These are phyloP conservation scores for Eupithecia insigniata DNA, from an alignment of 2,888 invertebrate species.

Conservation along the genomic window DNA sequence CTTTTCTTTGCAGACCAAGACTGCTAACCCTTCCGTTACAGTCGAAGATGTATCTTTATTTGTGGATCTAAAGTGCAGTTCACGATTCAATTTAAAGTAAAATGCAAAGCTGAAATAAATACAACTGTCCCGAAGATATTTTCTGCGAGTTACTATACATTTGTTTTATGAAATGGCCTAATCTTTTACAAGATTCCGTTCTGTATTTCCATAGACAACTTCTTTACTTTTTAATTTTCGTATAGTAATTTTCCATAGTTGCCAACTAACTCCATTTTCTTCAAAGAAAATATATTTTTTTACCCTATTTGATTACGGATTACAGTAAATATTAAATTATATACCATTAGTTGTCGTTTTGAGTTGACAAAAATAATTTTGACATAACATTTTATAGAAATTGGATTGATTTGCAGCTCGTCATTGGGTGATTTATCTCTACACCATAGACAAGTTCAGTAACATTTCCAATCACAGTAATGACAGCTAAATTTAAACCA, in stretches of 20 bases:
- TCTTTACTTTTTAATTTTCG: conserved; percentile 74
- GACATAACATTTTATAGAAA: not conserved
- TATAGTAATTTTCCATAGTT: conserved; percentile 67
- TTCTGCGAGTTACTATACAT: conserved; percentile 85
- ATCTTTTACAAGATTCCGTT: conserved; percentile 85
- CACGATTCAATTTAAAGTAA: conserved; percentile 83
- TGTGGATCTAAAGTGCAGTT: conserved; percentile 77
- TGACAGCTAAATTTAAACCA: conserved; percentile 19
- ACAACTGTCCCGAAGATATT: conserved; percentile 84
- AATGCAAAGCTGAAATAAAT: conserved; percentile 85
- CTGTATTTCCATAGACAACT: conserved; percentile 83
- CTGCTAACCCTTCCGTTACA: conserved; percentile 82
- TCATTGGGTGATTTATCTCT: conserved; percentile 5
- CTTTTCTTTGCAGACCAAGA: conserved; percentile 83
- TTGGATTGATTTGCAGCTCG: not conserved
- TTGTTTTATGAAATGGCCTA: conserved; percentile 86
- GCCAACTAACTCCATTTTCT: conserved; percentile 56
- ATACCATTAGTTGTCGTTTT: not conserved
- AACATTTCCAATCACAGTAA: conserved; percentile 12
- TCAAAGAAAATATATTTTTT: not conserved
- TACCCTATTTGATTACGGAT: not conserved
- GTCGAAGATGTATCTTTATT: conserved; percentile 79
- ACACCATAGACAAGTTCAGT: conserved; percentile 20
- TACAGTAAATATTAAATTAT: not conserved
- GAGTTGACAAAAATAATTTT: not conserved